Evolutionary conservation across 2,888 invertebrate genomes (phyloP).

Genomic region (Caenorhabditis parvicauda): DNA sequence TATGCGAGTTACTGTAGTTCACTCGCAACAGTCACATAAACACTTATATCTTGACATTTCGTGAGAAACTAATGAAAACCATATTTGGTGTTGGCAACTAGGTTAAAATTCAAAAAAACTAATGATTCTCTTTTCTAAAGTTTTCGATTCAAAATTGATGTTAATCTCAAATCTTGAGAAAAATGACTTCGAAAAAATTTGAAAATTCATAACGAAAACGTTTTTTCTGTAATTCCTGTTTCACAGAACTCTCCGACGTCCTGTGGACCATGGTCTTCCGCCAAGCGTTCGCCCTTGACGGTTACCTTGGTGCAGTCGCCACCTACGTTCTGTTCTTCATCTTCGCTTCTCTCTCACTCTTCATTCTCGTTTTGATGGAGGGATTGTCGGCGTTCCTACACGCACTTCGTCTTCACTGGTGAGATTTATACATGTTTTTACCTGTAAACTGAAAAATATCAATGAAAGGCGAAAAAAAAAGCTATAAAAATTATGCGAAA

Average conservation of each 20-base stretch:
- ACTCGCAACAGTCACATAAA: too few relatives aligned
- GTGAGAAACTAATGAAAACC: not conserved
- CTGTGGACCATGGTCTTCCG: constrained; percentile 81
- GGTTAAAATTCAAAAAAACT: not conserved
- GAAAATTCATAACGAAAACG: too few relatives aligned
- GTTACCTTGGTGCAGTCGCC: constrained; percentile 60
- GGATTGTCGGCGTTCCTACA: constrained; percentile 63
- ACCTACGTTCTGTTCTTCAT: constrained; percentile 59
- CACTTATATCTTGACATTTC: too few relatives aligned
- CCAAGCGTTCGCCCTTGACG: constrained; percentile 70
- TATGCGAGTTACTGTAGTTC: too few relatives aligned
- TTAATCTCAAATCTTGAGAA: not conserved
- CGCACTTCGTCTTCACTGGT: constrained; percentile 64
- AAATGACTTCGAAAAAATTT: not conserved
- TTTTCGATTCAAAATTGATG: not conserved
- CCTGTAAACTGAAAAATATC: too few relatives aligned
- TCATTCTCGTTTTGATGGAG: constrained; percentile 63
- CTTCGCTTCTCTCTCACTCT: constrained; percentile 61
- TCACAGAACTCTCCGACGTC: constrained; percentile 81
- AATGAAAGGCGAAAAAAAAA: too few relatives aligned
- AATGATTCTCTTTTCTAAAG: not conserved
- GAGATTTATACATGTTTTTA: constrained; percentile 1
- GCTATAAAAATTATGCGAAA: too few relatives aligned
- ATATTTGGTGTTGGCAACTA: not conserved
- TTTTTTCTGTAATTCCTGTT: not conserved